Evolutionary conservation across 2,113 vertebrate genomes (phyloP).

Genomic region (Saccopteryx leptura): DNA sequence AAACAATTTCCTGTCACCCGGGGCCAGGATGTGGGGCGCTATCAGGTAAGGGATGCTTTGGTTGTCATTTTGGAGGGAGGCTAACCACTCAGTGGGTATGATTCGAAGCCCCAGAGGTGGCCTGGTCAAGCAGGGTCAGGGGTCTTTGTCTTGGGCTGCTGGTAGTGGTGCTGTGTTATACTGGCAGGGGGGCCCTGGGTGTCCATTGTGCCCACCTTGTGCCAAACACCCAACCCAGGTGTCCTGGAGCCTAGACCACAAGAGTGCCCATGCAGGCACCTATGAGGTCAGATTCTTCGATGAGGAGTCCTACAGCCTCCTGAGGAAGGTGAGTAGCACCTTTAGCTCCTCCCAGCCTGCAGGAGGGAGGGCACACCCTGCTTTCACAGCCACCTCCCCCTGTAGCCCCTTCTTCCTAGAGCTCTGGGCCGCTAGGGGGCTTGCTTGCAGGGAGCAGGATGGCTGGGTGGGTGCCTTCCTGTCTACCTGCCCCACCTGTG

Average conservation of each 20-base stretch:
- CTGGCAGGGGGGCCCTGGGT: neutral
- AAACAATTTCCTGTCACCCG: slow-evolving; percentile 96
- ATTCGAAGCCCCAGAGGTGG: neutral
- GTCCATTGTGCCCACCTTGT: neutral
- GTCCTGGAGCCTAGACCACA: slow-evolving; percentile 96
- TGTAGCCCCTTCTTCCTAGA: neutral
- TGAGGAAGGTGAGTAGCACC: slow-evolving; percentile 90
- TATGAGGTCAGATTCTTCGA: slow-evolving; percentile 97
- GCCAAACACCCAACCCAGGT: slow-evolving; percentile 87
- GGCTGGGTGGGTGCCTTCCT: neutral
- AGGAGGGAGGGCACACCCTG: neutral
- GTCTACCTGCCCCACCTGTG: neutral
- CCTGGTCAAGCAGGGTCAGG: neutral
- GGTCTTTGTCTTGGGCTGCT: neutral
- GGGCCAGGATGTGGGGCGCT: slow-evolving; percentile 96
- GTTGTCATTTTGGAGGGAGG: neutral
- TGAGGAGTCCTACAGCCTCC: slow-evolving; percentile 94
- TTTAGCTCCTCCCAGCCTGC: neutral
- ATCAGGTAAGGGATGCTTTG: slow-evolving; percentile 89
- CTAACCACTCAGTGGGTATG: fast-evolving
- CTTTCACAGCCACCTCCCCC: neutral
- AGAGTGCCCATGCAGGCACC: slow-evolving; percentile 93
- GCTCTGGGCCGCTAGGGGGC: neutral
- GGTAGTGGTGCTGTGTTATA: neutral
- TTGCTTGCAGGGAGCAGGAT: neutral